Base-by-base conservation (phyloP, 2,888 invertebrate species). In the Aromia moschata region DNA sequence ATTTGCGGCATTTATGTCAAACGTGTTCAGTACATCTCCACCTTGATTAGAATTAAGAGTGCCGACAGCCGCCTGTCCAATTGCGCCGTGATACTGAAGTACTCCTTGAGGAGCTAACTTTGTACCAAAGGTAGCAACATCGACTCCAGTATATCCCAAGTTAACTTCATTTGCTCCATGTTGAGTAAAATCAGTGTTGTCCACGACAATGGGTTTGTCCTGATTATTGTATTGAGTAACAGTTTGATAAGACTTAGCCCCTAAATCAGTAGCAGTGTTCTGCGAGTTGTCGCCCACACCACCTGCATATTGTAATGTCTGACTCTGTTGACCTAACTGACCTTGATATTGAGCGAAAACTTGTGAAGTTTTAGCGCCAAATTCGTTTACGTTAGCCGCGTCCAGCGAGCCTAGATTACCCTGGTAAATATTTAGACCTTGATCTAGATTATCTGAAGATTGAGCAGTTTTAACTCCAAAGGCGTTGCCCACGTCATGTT, bases 241-340 rank as follows among this genome's bases (percentile, higher is more conserved):
- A 17, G 25, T 59, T 41, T 59, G 60, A 17, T 56, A 40, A 4
- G 56, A 60, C 52, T 46, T 62, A 30, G 56, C 51, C 11, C 49
- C 33, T n/a, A 11, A 33, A 11, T 33, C 33, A 33, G 10, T 33
- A 10, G 5, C 33, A 33, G 11, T 33, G 33, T 11, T 25, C 25
- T 25, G 25, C n/a, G n/a, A 2, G 2, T 33, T 33, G 5, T 5
- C 11, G n/a, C 2, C n/a, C 33, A 33, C 2, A 10, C 5, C 33
- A 7, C 11, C 11, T 2, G 2, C 5, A 33, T 33, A 7, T 33
- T 2, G 10, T 3, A 7, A 7, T 33, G 7, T 11, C 5, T 33
- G 5, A 2, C 10, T 11, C n/a, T 11, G 10, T 7, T 33, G 3
- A 3, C 3, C 3, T 11, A 33, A 11, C 33, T 33, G 33, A 11